Evolutionary conservation across 1,140 invertebrate genomes (phyloP).

Genomic region (Ostrea denselamellosa): DNA sequence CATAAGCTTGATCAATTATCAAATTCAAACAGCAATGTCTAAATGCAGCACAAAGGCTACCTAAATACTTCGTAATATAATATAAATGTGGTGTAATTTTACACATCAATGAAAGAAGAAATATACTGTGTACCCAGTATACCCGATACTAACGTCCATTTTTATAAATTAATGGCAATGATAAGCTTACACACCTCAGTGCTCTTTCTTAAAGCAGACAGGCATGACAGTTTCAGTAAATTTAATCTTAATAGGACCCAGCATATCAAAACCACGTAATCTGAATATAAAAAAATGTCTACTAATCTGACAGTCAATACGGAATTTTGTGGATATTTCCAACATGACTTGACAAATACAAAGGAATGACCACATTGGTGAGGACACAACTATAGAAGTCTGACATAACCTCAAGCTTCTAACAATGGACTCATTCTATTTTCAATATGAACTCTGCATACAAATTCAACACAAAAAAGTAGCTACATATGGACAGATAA

Average conservation of each 20-base stretch:
- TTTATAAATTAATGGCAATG: slow-evolving; percentile 37
- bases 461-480: neutral
- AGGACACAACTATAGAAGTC: neutral
- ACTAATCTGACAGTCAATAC: neutral
- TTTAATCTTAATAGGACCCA: slow-evolving; percentile 33
- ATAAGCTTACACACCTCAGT: slow-evolving; percentile 16
- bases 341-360: slow-evolving; percentile 23
- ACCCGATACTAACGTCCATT: slow-evolving; percentile 1
- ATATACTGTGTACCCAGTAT: neutral
- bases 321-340: neutral
- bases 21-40: slow-evolving; percentile 7
- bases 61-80: neutral
- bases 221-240: slow-evolving; percentile 39
- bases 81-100: slow-evolving; percentile 5
- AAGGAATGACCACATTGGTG: neutral
- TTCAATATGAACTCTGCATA: neutral
- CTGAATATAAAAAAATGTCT: slow-evolving; percentile 30
- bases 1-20: slow-evolving; percentile 7
- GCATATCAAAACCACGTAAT: slow-evolving; percentile 22
- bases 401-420: neutral
- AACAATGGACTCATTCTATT: neutral
- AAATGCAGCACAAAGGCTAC: slow-evolving; percentile 28
- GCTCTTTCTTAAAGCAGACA: slow-evolving; percentile 24
- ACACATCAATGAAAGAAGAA: slow-evolving; percentile 26
- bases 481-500: neutral